A percentile compares a stretch with the other conserved stretches of the same genome.
Conservation (phyloP, 2,888 invertebrate genomes). For the Nasonia oneida region DNA sequence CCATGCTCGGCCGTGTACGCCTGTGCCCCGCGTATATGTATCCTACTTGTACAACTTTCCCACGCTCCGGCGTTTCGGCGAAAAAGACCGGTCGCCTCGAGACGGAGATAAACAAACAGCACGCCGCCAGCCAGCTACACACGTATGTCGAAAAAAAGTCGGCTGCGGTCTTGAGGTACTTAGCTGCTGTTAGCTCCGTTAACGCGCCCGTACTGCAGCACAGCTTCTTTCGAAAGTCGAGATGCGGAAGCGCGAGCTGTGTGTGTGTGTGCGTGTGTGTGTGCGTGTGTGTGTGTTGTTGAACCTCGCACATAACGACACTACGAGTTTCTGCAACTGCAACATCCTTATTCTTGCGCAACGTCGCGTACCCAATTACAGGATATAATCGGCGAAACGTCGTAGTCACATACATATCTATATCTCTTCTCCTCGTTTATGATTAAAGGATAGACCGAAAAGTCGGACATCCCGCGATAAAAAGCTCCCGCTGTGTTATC, state of each 20-base stretch:
- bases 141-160: conserved; percentile 7
- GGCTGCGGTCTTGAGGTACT: neutral
- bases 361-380: neutral
- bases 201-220: neutral
- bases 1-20: neutral
- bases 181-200: conserved; percentile 1
- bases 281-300: neutral
- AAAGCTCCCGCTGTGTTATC: too few relatives aligned
- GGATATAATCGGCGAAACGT: neutral
- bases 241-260: neutral
- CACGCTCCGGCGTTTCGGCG: conserved; percentile 8
- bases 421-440: too few relatives aligned
- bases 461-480: too few relatives aligned
- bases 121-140: neutral
- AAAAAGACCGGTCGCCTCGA: neutral
- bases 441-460: too few relatives aligned
- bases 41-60: neutral
- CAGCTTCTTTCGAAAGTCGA: conserved; percentile 7
- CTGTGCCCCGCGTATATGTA: neutral
- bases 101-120: neutral
- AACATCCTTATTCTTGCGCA: conserved; percentile 28
- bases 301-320: neutral
- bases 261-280: too few relatives aligned
- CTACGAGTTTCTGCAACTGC: neutral
- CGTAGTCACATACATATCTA: too few relatives aligned